Evolutionary conservation across 2,797 vertebrate genomes (phyloP), one percentile per base, ranked within the genome.

Genomic region (Ptychobarbus kaznakovi): DNA sequence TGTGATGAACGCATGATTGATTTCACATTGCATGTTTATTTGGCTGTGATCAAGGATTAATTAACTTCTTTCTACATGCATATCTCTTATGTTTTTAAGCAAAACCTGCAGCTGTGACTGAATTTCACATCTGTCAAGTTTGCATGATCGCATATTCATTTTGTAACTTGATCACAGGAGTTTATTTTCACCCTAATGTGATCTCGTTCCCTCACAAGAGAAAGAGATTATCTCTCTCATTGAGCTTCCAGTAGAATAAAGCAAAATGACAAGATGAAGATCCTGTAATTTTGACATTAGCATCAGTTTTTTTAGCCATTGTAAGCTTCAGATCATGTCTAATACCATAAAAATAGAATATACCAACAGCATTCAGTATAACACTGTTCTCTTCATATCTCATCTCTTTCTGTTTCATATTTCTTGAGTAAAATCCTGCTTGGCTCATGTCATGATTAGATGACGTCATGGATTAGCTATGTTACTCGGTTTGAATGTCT

Each of bases 401-500:
- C 1, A 11, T 32, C 13, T 28, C 10, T 68, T 32, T 68, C 13
- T 68, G 25, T 28, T 28, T 3, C 32, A 66, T 35, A 66, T 18
- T 2, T 66, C 6, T 58, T 58, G 4, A 1, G 35, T 9, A 42
- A 40, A 58, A 78, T 42, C 38, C 35, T 0, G 11, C 32, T 22
- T 77, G 35, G 35, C 53, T 77, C 22, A 10, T 61, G 76, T 1
- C n/a, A 65, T 69, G 74, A 78, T 63, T 51, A 61, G 16, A 77
- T 53, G 63, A 84, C 86, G 86, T 73, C 58, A 20, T 49, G 82
- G 82, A 86, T 86, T 90, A 78, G 82, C 86, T 78, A 83, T 84
- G 82, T 90, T 86, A 88, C 70, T 90, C 88, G 83, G 87, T 90
- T 77, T 63, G 69, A 85, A 84, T 89, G 69, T 88, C 88, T 88